Percentiles rank a stretch among this genome's conserved stretches.
phyloP scores from a whole-genome alignment of 2,888 invertebrate genomes.

The Coleophora flavipennella region DNA sequence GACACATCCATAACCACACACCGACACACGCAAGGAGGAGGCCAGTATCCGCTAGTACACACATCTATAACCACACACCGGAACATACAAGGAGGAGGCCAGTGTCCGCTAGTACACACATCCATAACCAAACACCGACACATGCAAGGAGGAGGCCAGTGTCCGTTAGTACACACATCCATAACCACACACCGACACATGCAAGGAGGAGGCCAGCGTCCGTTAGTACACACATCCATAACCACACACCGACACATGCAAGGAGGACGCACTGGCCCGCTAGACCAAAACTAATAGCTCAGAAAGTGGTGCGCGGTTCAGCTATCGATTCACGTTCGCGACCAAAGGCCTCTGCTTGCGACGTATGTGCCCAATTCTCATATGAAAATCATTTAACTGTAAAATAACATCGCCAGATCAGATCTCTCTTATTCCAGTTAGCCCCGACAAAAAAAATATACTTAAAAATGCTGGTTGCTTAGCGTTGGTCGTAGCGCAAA shows the following conservation, averaged over 20 bases:
- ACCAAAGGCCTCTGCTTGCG: constrained; percentile 8
- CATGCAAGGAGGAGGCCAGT: constrained; percentile 44
- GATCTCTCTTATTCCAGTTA: no score
- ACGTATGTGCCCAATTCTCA: constrained; percentile 5
- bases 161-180: constrained; percentile 64
- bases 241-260: constrained; percentile 22
- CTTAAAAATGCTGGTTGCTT: no score
- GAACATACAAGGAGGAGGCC: constrained; percentile 41
- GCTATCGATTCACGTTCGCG: constrained; percentile 61
- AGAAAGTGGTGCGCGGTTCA: constrained; percentile 62
- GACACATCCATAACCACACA: no score
- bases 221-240: constrained; percentile 59
- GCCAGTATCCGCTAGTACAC: no score
- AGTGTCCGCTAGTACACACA: constrained; percentile 61
- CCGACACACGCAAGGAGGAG: no score
- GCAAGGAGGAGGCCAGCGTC: constrained; percentile 47
- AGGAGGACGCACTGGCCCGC: constrained; percentile 49
- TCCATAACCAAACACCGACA: constrained; percentile 11
- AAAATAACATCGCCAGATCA: constrained; percentile 6
- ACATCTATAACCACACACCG: background rate
- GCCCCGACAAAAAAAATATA: no score
- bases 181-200: constrained; percentile 16
- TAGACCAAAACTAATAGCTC: constrained; percentile 68
- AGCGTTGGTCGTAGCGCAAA: no score
- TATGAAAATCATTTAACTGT: constrained; percentile 9